phyloP scores from a whole-genome alignment of 2,888 invertebrate species.

The Cyaniris semiargus region DNA sequence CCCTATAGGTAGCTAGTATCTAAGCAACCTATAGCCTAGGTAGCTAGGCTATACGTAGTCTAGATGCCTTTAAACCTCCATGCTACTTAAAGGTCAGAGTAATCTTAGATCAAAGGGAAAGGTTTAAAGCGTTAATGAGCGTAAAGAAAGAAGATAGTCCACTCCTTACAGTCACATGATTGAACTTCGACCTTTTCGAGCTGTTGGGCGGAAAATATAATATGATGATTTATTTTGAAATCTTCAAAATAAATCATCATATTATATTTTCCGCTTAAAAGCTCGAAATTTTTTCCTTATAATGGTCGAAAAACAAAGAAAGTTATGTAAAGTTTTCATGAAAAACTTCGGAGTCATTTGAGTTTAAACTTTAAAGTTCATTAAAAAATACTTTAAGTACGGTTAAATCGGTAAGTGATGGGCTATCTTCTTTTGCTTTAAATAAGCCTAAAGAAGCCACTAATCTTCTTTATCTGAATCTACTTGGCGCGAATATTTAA shows the following conservation, averaged over 20 bases:
- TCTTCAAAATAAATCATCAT: no score
- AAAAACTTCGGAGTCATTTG: no score
- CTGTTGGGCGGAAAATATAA: no score
- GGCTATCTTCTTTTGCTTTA: not conserved
- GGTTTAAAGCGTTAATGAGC: not conserved
- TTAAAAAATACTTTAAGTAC: no score
- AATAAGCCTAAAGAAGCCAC: not conserved
- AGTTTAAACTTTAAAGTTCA: no score
- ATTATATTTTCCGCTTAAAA: no score
- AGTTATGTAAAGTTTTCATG: no score
- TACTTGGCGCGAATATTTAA: not conserved
- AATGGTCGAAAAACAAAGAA: not conserved
- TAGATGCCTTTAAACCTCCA: not conserved
- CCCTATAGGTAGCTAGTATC: not conserved
- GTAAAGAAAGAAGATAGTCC: not conserved
- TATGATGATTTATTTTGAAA: no score
- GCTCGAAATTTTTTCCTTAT: no score
- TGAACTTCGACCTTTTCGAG: not conserved
- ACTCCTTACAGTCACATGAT: not conserved
- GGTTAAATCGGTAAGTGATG: not conserved
- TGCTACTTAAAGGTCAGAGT: not conserved
- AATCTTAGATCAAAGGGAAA: conserved; percentile 7
- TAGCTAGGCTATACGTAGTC: no score
- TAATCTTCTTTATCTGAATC: conserved; percentile 14
- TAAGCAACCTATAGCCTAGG: no score